Conservation (phyloP, 2,113 vertebrate species). For the Panthera uncia region DNA sequence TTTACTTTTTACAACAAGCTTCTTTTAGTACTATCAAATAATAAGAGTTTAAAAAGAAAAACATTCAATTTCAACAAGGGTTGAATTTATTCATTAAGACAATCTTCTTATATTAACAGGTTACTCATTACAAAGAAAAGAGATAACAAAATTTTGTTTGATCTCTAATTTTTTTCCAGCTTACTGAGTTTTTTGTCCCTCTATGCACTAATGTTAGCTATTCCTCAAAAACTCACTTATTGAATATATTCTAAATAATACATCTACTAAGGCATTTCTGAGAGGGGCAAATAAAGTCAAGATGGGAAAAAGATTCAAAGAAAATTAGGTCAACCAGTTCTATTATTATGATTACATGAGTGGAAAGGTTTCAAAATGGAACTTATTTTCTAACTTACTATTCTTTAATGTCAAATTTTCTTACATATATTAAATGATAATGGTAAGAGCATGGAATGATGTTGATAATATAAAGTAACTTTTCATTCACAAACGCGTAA, state of each 20-base stretch:
- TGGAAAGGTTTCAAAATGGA: background rate
- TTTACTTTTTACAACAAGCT: background rate
- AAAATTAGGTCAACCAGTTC: background rate
- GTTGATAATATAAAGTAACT: background rate
- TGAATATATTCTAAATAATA: background rate
- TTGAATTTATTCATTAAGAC: background rate
- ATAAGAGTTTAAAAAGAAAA: slow-evolving; percentile 14
- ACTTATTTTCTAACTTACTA: slow-evolving; percentile 1
- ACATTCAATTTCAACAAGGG: background rate
- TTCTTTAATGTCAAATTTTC: background rate
- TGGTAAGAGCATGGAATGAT: background rate
- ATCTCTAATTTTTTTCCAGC: background rate
- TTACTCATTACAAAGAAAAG: background rate
- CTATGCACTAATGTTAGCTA: background rate
- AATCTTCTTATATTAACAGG: background rate
- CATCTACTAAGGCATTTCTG: background rate
- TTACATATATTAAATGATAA: background rate
- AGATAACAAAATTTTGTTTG: background rate
- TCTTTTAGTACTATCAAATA: background rate
- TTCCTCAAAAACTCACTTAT: background rate
- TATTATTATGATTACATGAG: background rate
- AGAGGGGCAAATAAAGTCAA: background rate
- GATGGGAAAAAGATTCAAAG: background rate
- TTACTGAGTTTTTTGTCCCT: background rate
- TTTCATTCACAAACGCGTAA: slow-evolving; percentile 17